Conservation (phyloP, 2,113 vertebrate genomes). For the Muscicapa adusta region DNA sequence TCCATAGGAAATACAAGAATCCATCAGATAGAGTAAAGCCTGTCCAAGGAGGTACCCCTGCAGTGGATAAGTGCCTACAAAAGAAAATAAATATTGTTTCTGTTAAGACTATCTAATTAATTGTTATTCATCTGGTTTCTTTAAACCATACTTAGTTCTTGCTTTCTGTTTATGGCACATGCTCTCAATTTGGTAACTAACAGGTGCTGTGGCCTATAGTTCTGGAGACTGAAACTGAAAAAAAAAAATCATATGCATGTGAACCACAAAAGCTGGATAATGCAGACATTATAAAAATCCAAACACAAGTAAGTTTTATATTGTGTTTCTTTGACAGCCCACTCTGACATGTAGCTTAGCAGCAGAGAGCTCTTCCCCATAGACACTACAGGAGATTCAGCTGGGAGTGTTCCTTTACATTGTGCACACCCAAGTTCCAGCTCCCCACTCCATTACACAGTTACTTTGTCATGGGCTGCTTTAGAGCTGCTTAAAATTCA, state of each 20-base stretch:
- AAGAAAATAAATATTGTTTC: neutral
- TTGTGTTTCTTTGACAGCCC: neutral
- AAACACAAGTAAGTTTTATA: neutral
- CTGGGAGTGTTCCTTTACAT: neutral
- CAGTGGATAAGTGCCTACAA: neutral
- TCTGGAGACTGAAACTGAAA: neutral
- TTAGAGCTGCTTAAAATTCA: neutral
- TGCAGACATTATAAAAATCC: neutral
- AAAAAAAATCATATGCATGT: neutral
- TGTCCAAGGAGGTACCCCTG: neutral
- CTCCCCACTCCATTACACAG: neutral
- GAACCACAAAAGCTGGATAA: neutral
- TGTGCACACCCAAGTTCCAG: neutral
- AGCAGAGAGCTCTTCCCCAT: neutral
- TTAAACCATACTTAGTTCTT: neutral
- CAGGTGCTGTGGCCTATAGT: neutral
- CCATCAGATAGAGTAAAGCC: neutral
- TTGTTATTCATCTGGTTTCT: neutral
- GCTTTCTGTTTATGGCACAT: neutral
- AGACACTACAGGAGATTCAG: neutral
- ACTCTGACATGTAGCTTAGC: neutral
- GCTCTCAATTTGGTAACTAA: neutral
- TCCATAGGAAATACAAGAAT: neutral
- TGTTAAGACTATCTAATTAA: neutral
- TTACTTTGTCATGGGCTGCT: neutral